Conservation (phyloP, 2,888 invertebrate genomes). For the Malachius bipustulatus region DNA sequence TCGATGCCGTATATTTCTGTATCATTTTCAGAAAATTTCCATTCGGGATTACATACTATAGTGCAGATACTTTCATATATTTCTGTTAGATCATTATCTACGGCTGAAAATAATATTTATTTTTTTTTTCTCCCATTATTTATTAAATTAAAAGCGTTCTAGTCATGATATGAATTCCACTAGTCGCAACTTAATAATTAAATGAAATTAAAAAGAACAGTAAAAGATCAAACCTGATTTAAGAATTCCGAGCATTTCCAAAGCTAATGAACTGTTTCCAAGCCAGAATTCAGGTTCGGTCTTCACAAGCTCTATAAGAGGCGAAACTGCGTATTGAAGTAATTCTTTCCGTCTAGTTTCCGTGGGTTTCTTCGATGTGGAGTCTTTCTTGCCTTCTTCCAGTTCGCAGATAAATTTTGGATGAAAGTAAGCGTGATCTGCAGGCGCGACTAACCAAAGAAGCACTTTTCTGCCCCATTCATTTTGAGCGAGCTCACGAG, state of each 20-base stretch:
- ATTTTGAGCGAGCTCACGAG: conserved; percentile 57
- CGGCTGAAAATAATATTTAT: no score
- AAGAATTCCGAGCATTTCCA: conserved; percentile 58
- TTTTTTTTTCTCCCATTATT: no score
- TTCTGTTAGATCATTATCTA: not conserved
- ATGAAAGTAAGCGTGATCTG: conserved; percentile 70
- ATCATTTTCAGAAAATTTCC: not conserved
- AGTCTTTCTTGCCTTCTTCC: conserved; percentile 58
- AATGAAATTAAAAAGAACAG: no score
- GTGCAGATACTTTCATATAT: not conserved
- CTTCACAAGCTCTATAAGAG: conserved; percentile 28
- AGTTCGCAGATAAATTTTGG: conserved; percentile 65
- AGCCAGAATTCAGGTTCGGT: conserved; percentile 57
- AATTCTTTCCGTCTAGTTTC: conserved; percentile 57
- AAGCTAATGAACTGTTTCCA: conserved; percentile 50
- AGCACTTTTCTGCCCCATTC: conserved; percentile 76
- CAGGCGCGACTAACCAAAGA: conserved; percentile 76
- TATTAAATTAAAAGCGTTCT: no score
- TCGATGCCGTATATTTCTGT: conserved; percentile 45
- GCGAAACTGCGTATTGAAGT: conserved; percentile 33
- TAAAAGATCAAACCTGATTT: conserved; percentile 44
- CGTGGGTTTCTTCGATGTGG: conserved; percentile 61
- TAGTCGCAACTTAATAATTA: no score
- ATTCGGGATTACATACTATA: not conserved
- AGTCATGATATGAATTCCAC: no score